phyloP scores from a whole-genome alignment of 2,113 vertebrate species.

The Channa argus region DNA sequence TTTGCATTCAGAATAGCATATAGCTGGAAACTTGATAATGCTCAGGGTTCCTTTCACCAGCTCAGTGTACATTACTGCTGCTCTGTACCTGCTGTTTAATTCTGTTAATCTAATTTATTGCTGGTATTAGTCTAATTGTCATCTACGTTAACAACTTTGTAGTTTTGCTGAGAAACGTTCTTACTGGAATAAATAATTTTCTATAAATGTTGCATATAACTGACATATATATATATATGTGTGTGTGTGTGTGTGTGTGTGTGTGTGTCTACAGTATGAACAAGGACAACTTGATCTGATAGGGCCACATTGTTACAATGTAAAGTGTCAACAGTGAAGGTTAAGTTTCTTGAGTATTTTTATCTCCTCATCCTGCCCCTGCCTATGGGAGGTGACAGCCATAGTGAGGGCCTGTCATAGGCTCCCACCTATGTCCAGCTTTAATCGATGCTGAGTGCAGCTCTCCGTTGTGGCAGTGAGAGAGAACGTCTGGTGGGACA shows the following conservation, averaged over 20 bases:
- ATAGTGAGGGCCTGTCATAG: constrained; percentile 50
- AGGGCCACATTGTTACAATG: constrained; percentile 20
- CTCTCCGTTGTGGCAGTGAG: constrained; percentile 22
- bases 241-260: background rate
- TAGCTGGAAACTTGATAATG: constrained; percentile 8
- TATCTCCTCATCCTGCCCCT: constrained; percentile 45
- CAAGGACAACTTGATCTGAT: constrained; percentile 31
- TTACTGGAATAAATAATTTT: too few species aligned
- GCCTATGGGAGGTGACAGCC: constrained; percentile 45
- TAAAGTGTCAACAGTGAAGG: constrained; percentile 53
- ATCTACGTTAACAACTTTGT: too few species aligned
- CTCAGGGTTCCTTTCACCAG: background rate
- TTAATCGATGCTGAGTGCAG: constrained; percentile 56
- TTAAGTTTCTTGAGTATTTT: constrained; percentile 48
- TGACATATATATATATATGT: background rate
- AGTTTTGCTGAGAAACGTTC: too few species aligned
- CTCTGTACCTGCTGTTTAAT: background rate
- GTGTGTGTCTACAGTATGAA: background rate
- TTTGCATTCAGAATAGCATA: constrained; percentile 17
- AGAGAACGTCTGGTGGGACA: constrained; percentile 32
- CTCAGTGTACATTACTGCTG: background rate
- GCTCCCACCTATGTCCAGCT: constrained; percentile 44
- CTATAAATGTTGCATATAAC: too few species aligned
- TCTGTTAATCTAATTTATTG: too few species aligned
- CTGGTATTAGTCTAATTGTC: too few species aligned